phyloP scores from a whole-genome alignment of 2,113 vertebrate genomes.

The Oxygymnocypris stewartii region DNA sequence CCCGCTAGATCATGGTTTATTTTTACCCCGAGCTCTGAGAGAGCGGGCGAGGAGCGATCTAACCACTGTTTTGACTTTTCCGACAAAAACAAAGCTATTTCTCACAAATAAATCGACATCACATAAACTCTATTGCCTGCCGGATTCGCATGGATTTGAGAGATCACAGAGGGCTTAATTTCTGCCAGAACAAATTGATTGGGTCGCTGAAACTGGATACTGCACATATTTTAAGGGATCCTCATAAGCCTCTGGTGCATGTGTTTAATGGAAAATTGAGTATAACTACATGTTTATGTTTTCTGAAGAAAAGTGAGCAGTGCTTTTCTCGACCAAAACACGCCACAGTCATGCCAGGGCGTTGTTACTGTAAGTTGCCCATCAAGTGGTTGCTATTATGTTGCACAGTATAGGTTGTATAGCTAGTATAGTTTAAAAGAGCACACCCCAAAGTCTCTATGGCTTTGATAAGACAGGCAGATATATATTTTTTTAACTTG shows the following conservation, averaged over 20 bases:
- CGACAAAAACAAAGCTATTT: constrained; percentile 13
- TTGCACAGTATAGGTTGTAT: neutral
- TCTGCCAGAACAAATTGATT: constrained; percentile 1
- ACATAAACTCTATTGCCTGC: neutral
- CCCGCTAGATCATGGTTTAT: constrained; percentile 16
- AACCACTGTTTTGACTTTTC: constrained; percentile 29
- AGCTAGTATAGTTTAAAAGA: neutral
- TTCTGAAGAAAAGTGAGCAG: neutral
- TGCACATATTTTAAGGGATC: neutral
- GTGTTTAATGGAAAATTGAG: neutral
- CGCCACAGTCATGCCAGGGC: neutral
- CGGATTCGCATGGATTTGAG: neutral
- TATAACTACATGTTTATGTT: neutral
- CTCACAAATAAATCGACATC: constrained; percentile 5
- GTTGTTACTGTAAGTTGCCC: neutral
- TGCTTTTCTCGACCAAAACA: neutral
- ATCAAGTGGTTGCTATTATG: neutral
- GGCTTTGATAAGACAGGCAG: neutral
- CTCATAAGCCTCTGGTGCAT: neutral
- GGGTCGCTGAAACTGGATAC: neutral
- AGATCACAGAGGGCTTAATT: neutral
- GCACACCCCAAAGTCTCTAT: neutral
- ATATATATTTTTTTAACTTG: neutral
- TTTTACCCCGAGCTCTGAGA: constrained; percentile 16
- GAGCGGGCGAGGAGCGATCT: neutral